Base-by-base conservation (phyloP, 2,113 vertebrate genomes). In the Perccottus glenii region DNA sequence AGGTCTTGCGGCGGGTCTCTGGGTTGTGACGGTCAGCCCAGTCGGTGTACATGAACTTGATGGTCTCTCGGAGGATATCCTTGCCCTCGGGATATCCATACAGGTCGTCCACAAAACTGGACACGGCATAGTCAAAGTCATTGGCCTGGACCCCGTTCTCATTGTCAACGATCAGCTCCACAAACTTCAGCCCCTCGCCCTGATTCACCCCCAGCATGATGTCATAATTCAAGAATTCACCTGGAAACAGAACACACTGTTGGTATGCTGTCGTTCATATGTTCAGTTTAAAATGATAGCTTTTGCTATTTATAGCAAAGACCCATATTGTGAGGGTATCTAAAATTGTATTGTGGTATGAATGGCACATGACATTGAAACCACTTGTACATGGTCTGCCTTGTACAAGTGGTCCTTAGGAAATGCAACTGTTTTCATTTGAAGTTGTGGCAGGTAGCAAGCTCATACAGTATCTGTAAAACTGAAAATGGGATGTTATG, bases 21-120 rank as follows among this genome's bases (percentile, higher is more conserved):
- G 97, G 95, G 75, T 99, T 99, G 87, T 99, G 96, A 45, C 97
- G 81, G 84, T 99, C 98, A 11, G 98, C 97, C 98, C 98, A 99
- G 91, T 99, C 98, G 0, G 98, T 99, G 86, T 99, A 99, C 98
- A 99, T 99, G 67, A 99, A 99, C 90, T 99, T 98, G 80, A 99
- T 99, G 0, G 98, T 99, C 93, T 99, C 98, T 73, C 97, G 89
- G 77, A 99, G 85, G 67, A 99, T 96, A 74, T 99, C 97, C 90
- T 99, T 99, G 60, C 97, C 97, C 90, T 99, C 97, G 0, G 98
- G 97, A 76, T 99, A 99, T 46, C 98, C 98, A 0, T 99, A 99
- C 16, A 99, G 91, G 52, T 99, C 98, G 73, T 99, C 98, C 46
- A 99, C 98, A 73, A 99, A 99, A 85, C 98, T 99, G 45, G 98